Evolutionary conservation across 2,888 invertebrate genomes (phyloP).

Genomic region (Brenthis ino): DNA sequence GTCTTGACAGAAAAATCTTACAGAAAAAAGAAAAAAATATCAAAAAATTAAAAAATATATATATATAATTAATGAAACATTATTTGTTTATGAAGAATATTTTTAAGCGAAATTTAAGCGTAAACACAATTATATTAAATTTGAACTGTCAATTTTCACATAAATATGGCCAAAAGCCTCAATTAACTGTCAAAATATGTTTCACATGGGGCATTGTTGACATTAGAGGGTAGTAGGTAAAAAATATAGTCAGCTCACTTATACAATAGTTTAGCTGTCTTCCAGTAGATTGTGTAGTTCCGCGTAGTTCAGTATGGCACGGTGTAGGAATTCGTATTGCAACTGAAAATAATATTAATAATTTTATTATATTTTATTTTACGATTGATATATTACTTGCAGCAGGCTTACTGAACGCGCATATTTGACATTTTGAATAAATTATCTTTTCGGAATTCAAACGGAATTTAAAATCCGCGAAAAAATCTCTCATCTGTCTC

Average conservation of each 20-base stretch:
- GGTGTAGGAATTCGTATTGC: conserved; percentile 96
- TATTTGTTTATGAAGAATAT: conserved; percentile 17
- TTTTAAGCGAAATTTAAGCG: conserved; percentile 20
- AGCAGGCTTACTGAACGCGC: too few relatives aligned
- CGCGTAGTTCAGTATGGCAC: conserved; percentile 94
- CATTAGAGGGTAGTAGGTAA: neutral
- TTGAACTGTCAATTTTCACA: conserved; percentile 5
- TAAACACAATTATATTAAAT: conserved; percentile 10
- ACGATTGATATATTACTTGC: neutral
- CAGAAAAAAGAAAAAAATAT: neutral
- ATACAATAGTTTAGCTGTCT: conserved; percentile 67
- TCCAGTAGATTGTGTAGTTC: conserved; percentile 91
- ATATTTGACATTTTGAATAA: too few relatives aligned
- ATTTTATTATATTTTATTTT: neutral
- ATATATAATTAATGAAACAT: neutral
- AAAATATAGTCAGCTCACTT: conserved; percentile 21
- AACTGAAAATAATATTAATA: conserved; percentile 81
- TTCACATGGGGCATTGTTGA: conserved; percentile 19
- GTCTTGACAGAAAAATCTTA: neutral
- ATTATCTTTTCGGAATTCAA: too few relatives aligned
- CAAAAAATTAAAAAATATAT: neutral
- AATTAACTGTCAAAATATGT: conserved; percentile 11
- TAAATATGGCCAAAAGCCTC: conserved; percentile 15
- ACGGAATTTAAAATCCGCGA: too few relatives aligned
- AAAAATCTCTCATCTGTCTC: too few relatives aligned